These are phyloP conservation scores for Poecilia gillii DNA, from an alignment of 2,797 vertebrate species.

Conservation along the genomic window DNA sequence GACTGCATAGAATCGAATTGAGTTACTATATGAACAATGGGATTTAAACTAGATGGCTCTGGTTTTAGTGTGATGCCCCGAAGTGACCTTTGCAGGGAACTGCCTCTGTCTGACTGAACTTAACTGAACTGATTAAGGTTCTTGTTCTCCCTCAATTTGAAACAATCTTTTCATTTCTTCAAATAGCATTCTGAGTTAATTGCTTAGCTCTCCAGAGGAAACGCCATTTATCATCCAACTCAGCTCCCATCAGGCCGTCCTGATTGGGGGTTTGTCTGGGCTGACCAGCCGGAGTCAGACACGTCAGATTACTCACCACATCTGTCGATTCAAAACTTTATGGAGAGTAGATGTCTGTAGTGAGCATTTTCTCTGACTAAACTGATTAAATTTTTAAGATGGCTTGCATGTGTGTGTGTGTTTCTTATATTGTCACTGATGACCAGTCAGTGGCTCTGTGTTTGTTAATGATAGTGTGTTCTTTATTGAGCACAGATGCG, in stretches of 20 bases:
- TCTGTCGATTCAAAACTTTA: neutral
- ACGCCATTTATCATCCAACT: neutral
- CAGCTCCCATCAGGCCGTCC: neutral
- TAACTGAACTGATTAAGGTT: neutral
- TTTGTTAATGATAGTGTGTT: conserved; percentile 30
- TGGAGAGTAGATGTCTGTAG: neutral
- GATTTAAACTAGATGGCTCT: neutral
- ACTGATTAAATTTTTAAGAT: neutral
- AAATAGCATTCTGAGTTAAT: neutral
- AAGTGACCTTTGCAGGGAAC: neutral
- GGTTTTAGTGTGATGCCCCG: neutral
- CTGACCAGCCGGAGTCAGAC: neutral
- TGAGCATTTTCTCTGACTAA: neutral
- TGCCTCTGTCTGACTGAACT: neutral
- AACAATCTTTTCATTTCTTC: neutral
- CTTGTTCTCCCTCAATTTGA: neutral
- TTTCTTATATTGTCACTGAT: neutral
- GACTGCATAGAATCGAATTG: neutral
- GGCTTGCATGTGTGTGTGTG: neutral
- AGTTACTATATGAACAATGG: neutral
- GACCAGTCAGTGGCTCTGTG: neutral
- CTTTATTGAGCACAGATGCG: conserved; percentile 29
- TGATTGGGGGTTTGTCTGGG: neutral
- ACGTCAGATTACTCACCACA: neutral
- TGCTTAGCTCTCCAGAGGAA: neutral